phyloP scores from a whole-genome alignment of 2,113 vertebrate species.

The Callorhinus ursinus region DNA sequence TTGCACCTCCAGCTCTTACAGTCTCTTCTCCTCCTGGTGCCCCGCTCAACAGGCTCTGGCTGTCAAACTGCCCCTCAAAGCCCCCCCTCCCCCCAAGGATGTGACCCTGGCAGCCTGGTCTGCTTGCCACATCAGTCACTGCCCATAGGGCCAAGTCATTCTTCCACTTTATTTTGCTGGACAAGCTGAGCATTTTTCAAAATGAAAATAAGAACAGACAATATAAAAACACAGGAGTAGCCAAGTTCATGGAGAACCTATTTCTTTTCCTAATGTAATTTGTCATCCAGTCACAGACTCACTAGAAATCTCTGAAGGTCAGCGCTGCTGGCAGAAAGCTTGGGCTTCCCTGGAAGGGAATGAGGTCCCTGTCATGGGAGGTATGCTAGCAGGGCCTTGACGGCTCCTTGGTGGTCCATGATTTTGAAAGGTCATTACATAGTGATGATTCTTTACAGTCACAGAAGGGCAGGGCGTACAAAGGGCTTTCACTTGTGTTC shows the following conservation, averaged over 20 bases:
- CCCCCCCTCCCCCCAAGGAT: rapidly evolving
- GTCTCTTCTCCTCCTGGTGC: neutral
- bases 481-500: neutral
- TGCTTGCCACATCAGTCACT: neutral
- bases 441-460: neutral
- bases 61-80: neutral
- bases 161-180: neutral
- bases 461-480: neutral
- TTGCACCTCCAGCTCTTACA: neutral
- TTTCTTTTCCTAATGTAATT: neutral
- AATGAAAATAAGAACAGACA: neutral
- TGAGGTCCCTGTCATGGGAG: neutral
- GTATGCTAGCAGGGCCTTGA: neutral
- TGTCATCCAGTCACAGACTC: neutral
- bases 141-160: neutral
- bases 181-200: neutral
- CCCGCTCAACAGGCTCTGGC: neutral
- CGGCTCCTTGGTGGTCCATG: neutral
- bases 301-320: neutral
- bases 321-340: neutral
- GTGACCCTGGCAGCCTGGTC: neutral
- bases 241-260: neutral
- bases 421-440: neutral
- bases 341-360: neutral
- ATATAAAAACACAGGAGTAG: neutral